Base-by-base conservation (phyloP, 2,888 invertebrate species). In the Lepas anatifera region DNA sequence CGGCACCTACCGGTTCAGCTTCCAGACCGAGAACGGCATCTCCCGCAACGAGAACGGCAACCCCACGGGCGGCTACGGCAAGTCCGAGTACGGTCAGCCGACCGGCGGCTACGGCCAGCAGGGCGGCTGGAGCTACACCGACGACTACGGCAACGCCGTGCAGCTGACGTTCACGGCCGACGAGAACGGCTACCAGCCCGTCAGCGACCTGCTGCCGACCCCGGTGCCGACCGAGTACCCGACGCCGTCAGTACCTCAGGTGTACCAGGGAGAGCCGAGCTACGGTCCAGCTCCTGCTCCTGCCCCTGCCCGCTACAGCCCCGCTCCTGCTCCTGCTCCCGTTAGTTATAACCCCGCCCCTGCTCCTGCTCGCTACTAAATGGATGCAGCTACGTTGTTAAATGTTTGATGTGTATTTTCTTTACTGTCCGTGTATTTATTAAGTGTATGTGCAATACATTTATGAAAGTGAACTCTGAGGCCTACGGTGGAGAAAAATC, bases 151-250 rank as follows among this genome's bases (percentile, higher is more conserved):
- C 48, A 48, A 48, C 41, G n/a, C 48, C 48, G 48, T 48, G n/a
- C 18, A 48, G 48, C n/a, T 48, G 48, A 48, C 48, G 22, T 48
- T 48, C n/a, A n/a, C n/a, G n/a, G 48, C 48, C 48, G 48, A 48
- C 48, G 48, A 48, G 48, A 48, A 48, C 48, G 48, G 48, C 48
- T n/a, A 48, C 48, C 48, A 48, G 48, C 48, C 48, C n/a, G 22
- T n/a, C 48, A 48, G 48, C n/a, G 48, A 48, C 48, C 22, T 48
- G 6, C 48, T 48, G 48, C 48, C 48, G 48, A 48, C 48, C 48
- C 48, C 48, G 48, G 48, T 48, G 48, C 48, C 48, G 48, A 48
- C 48, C 48, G 22, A 48, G 48, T 48, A 48, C 48, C 48, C 48
- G 48, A 48, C 48, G n/a, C 48, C 48, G 22, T n/a, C n/a, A n/a